A percentile compares a stretch with the other conserved stretches of the same genome.
phyloP scores from a whole-genome alignment of 53 echinoderm and acorn worm genomes.

The Hippasteria phrygiana region DNA sequence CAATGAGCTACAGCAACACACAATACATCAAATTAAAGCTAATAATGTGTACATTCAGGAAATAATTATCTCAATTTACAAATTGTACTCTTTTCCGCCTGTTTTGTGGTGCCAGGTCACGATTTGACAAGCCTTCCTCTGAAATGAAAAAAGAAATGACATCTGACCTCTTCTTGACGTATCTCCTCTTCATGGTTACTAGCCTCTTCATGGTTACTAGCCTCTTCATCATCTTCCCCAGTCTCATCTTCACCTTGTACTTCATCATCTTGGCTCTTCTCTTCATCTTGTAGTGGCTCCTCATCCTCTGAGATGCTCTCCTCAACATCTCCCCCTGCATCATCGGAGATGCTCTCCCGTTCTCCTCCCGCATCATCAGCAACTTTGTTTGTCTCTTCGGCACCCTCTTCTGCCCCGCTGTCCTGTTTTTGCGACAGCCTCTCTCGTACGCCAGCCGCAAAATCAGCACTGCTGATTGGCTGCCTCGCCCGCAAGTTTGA shows the following conservation, averaged over 20 bases:
- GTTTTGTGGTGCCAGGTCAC: too few species aligned
- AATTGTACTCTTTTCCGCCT: too few species aligned
- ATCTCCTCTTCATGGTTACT: neutral
- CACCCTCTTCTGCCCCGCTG: neutral
- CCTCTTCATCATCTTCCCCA: neutral
- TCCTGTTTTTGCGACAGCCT: conserved; percentile 25
- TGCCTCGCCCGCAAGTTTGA: conserved; percentile 33
- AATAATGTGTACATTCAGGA: too few species aligned
- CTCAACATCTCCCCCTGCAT: neutral
- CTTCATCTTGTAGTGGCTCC: neutral
- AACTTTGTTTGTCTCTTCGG: neutral
- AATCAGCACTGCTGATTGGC: conserved; percentile 48
- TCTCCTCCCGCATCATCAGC: too few species aligned
- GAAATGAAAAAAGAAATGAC: too few species aligned
- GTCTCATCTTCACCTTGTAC: neutral
- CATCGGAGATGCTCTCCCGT: conserved; percentile 1
- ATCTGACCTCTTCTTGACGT: neutral
- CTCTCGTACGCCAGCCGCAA: conserved; percentile 58
- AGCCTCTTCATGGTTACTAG: neutral
- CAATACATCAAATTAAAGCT: too few species aligned
- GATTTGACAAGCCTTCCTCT: too few species aligned
- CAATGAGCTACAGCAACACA: too few species aligned
- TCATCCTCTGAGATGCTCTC: conserved; percentile 15
- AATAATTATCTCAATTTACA: too few species aligned
- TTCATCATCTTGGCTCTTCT: neutral